A percentile compares a stretch with the other conserved stretches of the same genome.
Conservation (phyloP, 2,797 vertebrate species). For the Hapalemur alaotrensis region DNA sequence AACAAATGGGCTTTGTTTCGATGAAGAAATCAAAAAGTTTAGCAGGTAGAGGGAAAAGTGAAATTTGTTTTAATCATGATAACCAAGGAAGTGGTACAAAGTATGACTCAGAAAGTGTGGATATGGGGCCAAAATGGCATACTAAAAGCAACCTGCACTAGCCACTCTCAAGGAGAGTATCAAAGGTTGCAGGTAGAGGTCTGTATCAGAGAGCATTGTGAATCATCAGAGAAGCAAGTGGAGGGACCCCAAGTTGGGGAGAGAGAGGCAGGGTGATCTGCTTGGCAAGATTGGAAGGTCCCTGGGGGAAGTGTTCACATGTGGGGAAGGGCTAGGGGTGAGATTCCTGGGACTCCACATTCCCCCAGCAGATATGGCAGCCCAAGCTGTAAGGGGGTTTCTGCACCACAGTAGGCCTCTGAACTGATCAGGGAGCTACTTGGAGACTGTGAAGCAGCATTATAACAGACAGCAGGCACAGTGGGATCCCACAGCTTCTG, state of each 20-base stretch:
- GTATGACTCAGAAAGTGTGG: neutral
- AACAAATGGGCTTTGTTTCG: neutral
- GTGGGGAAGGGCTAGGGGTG: neutral
- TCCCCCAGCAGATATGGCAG: neutral
- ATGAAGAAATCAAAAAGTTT: neutral
- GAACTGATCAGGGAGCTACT: neutral
- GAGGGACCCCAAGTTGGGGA: neutral
- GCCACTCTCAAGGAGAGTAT: neutral
- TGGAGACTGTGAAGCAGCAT: neutral
- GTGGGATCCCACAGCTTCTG: neutral
- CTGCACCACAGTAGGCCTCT: neutral
- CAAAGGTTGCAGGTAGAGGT: neutral
- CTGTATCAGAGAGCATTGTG: neutral
- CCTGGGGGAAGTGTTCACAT: neutral
- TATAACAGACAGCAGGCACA: neutral
- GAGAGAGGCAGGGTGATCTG: neutral
- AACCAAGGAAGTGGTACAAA: neutral
- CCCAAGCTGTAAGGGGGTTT: neutral
- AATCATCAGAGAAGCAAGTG: neutral
- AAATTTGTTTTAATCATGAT: neutral
- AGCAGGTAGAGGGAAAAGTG: neutral
- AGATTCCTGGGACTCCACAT: neutral
- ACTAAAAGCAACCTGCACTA: neutral
- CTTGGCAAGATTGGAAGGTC: neutral
- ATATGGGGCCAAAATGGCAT: neutral